A percentile compares a stretch with the other conserved stretches of the same genome.
Evolutionary conservation across 2,888 invertebrate species (phyloP).

Genomic region (Bellardia bayeri): DNA sequence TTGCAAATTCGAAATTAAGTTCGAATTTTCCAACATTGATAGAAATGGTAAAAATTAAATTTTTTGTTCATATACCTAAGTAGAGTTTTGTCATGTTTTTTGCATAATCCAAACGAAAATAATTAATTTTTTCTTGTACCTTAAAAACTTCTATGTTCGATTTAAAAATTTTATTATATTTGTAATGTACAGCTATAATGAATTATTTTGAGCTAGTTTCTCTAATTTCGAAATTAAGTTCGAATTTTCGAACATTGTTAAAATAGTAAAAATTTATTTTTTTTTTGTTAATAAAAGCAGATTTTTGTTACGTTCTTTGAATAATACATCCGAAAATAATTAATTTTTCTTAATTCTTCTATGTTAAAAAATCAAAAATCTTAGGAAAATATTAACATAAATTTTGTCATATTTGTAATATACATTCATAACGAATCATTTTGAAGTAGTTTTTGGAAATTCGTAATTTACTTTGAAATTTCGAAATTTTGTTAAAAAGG

Average conservation of each 20-base stretch:
- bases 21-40: background rate
- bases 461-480: background rate
- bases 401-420: no score
- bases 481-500: background rate
- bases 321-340: no score
- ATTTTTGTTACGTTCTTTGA: no score
- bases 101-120: no score
- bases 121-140: no score
- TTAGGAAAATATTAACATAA: no score
- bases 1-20: background rate
- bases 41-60: background rate
- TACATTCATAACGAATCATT: background rate
- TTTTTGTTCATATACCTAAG: no score
- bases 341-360: no score
- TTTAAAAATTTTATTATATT: background rate
- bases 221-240: background rate
- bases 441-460: background rate
- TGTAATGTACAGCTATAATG: background rate
- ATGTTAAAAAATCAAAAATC: no score
- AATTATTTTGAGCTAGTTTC: background rate
- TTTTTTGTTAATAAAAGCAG: background rate
- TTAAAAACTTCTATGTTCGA: background rate
- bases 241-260: constrained; percentile 34
- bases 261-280: background rate
- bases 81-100: background rate